A percentile compares a stretch with the other conserved stretches of the same genome.
phyloP scores from a whole-genome alignment of 1,140 invertebrate genomes.

The Armadillidium nasatum region DNA sequence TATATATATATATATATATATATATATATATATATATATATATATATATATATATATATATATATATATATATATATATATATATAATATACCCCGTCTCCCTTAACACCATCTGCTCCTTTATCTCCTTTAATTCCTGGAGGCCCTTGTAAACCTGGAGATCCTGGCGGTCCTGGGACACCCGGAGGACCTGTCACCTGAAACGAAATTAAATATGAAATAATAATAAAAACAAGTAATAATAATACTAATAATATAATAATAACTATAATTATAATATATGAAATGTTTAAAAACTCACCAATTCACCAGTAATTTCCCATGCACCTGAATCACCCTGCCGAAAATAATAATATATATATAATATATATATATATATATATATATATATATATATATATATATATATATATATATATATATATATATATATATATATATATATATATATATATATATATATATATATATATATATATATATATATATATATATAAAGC shows the following conservation, averaged over 20 bases:
- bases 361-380: too few relatives aligned
- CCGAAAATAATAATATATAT: neutral
- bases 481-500: conserved; percentile 12
- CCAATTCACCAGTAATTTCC: neutral
- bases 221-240: neutral
- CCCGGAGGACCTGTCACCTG: conserved; percentile 68
- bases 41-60: too few relatives aligned
- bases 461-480: too few relatives aligned
- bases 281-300: neutral
- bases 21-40: too few relatives aligned
- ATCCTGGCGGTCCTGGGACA: conserved; percentile 56
- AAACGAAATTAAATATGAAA: neutral
- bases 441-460: too few relatives aligned
- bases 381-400: too few relatives aligned
- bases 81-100: conserved; percentile 66
- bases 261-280: too few relatives aligned
- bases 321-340: neutral
- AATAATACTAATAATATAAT: too few relatives aligned
- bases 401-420: too few relatives aligned
- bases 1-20: too few relatives aligned
- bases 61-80: too few relatives aligned
- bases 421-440: too few relatives aligned
- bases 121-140: conserved; percentile 83
- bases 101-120: conserved; percentile 79
- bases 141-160: conserved; percentile 69